Base-by-base conservation (phyloP, 2,113 vertebrate genomes). In the Ibidorhyncha struthersii region DNA sequence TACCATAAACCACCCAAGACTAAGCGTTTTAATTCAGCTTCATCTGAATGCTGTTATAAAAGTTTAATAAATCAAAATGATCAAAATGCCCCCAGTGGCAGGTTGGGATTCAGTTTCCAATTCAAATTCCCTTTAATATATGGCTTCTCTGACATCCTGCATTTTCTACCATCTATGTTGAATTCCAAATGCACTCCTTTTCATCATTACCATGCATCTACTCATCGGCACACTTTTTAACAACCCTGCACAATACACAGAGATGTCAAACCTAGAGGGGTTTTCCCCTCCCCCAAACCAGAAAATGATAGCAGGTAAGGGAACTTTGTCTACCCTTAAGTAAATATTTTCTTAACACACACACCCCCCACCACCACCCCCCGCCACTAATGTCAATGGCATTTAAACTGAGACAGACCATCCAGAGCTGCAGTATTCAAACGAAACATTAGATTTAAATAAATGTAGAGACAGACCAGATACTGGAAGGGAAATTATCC, bases 51-150 rank as follows among this genome's bases (percentile, higher is more conserved):
- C 94, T 97, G 96, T 93, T 98, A 98, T 98, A 97, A 98, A 98
- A 98, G 96, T 98, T 98, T 98, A 98, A 98, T 98, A 98, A 98
- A 98, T 99, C 98, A 98, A 98, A 98, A 98, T 98, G 98, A 98
- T 98, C 98, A 98, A 98, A 98, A 98, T 98, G 97, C 96, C 97
- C 96, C 95, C 78, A 97, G 97, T 98, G 97, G 98, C 98, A 98
- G 97, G 92, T 83, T 96, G 93, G 97, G 97, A 98, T 98, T 98
- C 53, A 61, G 97, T 97, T 98, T 98, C 98, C 98, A 98, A 98
- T 98, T 99, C 97, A 98, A 98, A 98, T 98, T 97, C 96, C 89
- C 96, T 98, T 97, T 98, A 98, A 98, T 98, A 98, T 97, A 98
- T 96, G 95, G 95, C 98, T 98, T 95, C 96, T 95, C 97, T 98